Percentiles rank a stretch among this genome's conserved stretches.
These are phyloP conservation scores for Numenius phaeopus DNA, from an alignment of 2,797 vertebrate genomes.

Conservation along the genomic window DNA sequence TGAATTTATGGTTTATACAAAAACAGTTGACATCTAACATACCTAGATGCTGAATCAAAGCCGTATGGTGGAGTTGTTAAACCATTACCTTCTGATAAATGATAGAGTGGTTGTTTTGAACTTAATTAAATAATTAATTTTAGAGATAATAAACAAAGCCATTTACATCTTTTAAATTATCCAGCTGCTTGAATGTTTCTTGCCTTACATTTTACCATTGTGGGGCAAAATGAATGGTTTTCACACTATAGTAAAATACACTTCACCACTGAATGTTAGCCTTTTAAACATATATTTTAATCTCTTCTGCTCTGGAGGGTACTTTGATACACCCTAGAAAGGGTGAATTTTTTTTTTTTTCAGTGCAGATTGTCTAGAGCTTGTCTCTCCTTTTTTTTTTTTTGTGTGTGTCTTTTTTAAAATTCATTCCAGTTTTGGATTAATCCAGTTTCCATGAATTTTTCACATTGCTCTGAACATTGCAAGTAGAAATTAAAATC, in stretches of 20 bases:
- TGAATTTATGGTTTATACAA: neutral
- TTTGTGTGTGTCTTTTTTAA: neutral
- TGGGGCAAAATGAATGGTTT: neutral
- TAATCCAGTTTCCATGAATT: neutral
- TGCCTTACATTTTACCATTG: neutral
- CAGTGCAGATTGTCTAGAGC: neutral
- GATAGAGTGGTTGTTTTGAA: neutral
- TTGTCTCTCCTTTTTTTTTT: accelerated
- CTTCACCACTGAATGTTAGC: neutral
- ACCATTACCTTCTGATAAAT: neutral
- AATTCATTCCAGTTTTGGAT: neutral
- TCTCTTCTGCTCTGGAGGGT: neutral
- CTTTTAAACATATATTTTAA: neutral
- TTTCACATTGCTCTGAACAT: neutral
- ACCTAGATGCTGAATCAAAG: neutral
- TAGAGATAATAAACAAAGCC: neutral
- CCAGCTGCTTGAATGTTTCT: neutral
- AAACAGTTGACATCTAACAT: neutral
- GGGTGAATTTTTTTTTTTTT: neutral
- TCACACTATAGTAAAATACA: neutral
- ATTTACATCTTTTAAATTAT: neutral
- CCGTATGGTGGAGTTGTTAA: neutral
- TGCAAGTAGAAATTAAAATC: neutral
- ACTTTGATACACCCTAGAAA: neutral
- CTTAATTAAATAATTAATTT: neutral